phyloP scores from a whole-genome alignment of 2,888 invertebrate species.

The Sepiola atlantica region DNA sequence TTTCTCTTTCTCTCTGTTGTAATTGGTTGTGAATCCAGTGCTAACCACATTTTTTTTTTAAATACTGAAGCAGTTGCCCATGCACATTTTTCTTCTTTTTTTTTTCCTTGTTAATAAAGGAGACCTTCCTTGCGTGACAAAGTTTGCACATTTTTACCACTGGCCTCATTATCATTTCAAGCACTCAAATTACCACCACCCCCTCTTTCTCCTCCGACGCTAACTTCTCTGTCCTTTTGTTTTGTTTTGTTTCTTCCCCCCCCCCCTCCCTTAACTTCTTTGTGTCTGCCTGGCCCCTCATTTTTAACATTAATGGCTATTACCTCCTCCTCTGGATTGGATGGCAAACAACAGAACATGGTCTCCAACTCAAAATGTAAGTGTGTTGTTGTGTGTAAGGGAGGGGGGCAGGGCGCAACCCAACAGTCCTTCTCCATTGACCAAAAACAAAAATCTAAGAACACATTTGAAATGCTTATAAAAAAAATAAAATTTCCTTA shows the following conservation, averaged over 20 bases:
- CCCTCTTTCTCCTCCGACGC: background rate
- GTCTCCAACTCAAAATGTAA: background rate
- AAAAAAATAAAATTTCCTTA: conserved; percentile 43
- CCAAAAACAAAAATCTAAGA: background rate
- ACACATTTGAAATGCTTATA: conserved; percentile 37
- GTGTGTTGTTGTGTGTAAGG: no score
- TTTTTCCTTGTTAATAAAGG: background rate
- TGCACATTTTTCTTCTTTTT: background rate
- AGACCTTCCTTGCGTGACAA: background rate
- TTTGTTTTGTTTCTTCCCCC: background rate
- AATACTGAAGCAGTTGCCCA: background rate
- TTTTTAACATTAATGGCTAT: background rate
- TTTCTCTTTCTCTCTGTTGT: background rate
- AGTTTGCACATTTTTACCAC: background rate
- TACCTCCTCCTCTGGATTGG: background rate
- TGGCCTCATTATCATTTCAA: background rate
- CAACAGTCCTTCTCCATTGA: background rate
- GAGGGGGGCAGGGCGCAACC: background rate
- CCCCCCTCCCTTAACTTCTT: background rate
- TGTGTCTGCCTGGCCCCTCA: background rate
- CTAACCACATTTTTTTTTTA: background rate
- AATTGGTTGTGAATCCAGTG: background rate
- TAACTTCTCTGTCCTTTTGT: background rate
- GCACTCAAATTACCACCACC: background rate
- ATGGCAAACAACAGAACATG: background rate